Percentiles rank a stretch among this genome's conserved stretches.
Evolutionary conservation across 2,797 vertebrate genomes (phyloP).

Genomic region (Aldrovandia affinis): DNA sequence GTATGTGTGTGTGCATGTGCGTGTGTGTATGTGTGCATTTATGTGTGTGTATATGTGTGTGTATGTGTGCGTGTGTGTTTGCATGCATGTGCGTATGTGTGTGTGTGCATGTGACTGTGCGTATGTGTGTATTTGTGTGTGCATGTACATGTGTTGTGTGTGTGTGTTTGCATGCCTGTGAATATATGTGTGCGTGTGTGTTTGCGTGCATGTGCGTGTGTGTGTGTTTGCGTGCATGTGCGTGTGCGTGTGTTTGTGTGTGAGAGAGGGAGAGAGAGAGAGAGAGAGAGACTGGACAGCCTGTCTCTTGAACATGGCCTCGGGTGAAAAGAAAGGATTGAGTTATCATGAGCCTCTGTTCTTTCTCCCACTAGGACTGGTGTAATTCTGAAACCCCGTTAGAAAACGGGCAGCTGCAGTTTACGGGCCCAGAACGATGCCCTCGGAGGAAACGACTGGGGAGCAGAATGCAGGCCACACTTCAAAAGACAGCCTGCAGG

Average conservation of each 20-base stretch:
- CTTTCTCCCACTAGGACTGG: constrained; percentile 13
- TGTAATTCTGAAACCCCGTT: background rate
- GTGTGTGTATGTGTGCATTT: constrained; percentile 12
- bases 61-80: constrained; percentile 35
- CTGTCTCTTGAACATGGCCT: background rate
- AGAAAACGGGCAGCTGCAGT: background rate
- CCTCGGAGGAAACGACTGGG: background rate
- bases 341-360: constrained; percentile 13
- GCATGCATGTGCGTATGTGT: constrained; percentile 34
- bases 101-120: background rate
- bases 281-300: constrained; percentile 40
- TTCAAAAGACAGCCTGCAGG: constrained; percentile 9
- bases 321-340: background rate
- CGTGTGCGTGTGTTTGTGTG: constrained; percentile 24
- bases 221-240: constrained; percentile 23
- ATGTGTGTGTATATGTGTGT: constrained; percentile 35
- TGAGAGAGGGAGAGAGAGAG: constrained; percentile 41
- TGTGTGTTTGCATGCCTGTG: constrained; percentile 28
- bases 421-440: background rate
- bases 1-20: constrained; percentile 33
- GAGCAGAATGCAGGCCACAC: background rate
- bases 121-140: constrained; percentile 44
- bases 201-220: constrained; percentile 29
- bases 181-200: constrained; percentile 25
- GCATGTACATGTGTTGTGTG: constrained; percentile 24